Conservation (phyloP, 2,888 invertebrate species). For the Drosophila atroscutellata region DNA sequence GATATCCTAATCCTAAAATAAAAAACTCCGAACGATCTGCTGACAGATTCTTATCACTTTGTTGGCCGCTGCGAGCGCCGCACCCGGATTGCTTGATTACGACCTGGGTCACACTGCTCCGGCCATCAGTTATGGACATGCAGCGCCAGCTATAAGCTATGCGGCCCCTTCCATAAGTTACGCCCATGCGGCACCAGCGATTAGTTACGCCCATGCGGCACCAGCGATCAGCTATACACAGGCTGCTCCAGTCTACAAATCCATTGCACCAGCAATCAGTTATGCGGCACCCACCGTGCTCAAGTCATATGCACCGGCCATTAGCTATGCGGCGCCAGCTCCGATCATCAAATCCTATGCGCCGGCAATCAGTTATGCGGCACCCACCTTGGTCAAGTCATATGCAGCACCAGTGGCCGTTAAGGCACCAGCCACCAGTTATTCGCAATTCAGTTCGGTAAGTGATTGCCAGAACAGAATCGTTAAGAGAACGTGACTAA, state of each 20-base stretch:
- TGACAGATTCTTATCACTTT: conserved; percentile 72
- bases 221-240: conserved; percentile 63
- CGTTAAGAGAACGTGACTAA: neutral
- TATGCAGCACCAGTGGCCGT: conserved; percentile 69
- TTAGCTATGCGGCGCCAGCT: conserved; percentile 60
- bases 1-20: neutral
- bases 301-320: conserved; percentile 71
- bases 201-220: conserved; percentile 58
- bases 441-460: conserved; percentile 87
- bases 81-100: conserved; percentile 77
- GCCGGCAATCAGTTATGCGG: conserved; percentile 71
- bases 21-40: neutral
- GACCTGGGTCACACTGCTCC: conserved; percentile 53
- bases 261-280: conserved; percentile 70
- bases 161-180: conserved; percentile 18
- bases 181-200: conserved; percentile 61
- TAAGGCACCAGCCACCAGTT: conserved; percentile 86
- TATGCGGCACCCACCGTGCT: conserved; percentile 57
- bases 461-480: conserved; percentile 14
- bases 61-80: conserved; percentile 66
- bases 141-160: conserved; percentile 39
- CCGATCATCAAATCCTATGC: conserved; percentile 49
- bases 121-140: conserved; percentile 35
- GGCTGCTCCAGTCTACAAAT: conserved; percentile 53
- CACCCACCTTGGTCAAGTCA: conserved; percentile 53